A percentile compares a stretch with the other conserved stretches of the same genome.
phyloP scores from a whole-genome alignment of 2,888 invertebrate genomes.

The Gastrophysa polygoni region DNA sequence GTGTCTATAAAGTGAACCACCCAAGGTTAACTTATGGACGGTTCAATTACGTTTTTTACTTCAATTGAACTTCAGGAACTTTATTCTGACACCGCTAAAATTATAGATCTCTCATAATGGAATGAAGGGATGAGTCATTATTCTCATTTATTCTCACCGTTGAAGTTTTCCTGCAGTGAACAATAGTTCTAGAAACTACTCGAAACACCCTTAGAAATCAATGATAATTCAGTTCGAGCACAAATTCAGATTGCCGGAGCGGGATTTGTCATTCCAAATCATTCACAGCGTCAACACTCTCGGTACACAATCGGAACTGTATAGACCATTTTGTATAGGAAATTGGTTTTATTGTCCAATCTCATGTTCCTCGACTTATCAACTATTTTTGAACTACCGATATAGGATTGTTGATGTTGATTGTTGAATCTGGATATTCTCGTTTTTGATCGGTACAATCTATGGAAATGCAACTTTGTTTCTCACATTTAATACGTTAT shows the following conservation, averaged over 20 bases:
- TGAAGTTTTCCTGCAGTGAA: not conserved
- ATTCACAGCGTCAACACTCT: constrained; percentile 36
- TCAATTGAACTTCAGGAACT: too few relatives aligned
- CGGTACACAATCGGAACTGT: constrained; percentile 38
- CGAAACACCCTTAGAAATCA: not conserved
- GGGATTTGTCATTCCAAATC: constrained; percentile 39
- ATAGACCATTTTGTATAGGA: constrained; percentile 45
- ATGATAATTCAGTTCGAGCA: not conserved
- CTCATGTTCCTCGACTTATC: constrained; percentile 47
- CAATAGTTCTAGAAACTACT: not conserved
- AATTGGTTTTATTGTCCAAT: constrained; percentile 49
- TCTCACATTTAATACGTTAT: too few relatives aligned
- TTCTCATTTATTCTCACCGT: not conserved
- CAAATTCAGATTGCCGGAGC: constrained; percentile 27
- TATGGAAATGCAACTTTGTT: too few relatives aligned
- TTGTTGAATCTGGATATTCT: too few relatives aligned
- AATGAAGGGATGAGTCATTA: too few relatives aligned
- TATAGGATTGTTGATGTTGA: too few relatives aligned
- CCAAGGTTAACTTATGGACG: too few relatives aligned
- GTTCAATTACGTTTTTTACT: too few relatives aligned
- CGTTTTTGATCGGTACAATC: too few relatives aligned
- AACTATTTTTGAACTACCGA: constrained; percentile 39
- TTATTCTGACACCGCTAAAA: too few relatives aligned
- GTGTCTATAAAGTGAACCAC: too few relatives aligned
- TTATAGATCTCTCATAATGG: too few relatives aligned